Evolutionary conservation across 2,888 invertebrate species (phyloP).

Genomic region (Marasmarcha lunaedactyla): DNA sequence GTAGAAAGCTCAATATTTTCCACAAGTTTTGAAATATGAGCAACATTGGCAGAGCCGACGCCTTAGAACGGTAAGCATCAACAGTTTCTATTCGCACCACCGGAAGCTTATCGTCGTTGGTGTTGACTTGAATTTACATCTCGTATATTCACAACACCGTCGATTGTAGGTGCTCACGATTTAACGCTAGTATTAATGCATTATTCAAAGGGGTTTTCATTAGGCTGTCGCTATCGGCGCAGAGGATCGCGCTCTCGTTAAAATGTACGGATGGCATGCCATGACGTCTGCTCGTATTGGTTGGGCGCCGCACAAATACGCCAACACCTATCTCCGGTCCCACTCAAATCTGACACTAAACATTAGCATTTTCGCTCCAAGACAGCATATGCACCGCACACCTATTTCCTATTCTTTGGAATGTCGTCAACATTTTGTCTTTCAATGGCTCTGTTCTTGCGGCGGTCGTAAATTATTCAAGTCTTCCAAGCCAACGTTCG

Average conservation of each 20-base stretch:
- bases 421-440: slow-evolving; percentile 14
- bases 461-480: slow-evolving; percentile 19
- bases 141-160: slow-evolving; percentile 52
- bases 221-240: slow-evolving; percentile 60
- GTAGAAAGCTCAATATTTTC: slow-evolving; percentile 26
- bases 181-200: slow-evolving; percentile 69
- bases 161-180: slow-evolving; percentile 65
- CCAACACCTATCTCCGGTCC: slow-evolving; percentile 31
- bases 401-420: too few relatives aligned
- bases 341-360: slow-evolving; percentile 21
- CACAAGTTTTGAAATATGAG: slow-evolving; percentile 32
- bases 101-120: slow-evolving; percentile 52
- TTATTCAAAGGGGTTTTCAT: slow-evolving; percentile 69
- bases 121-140: slow-evolving; percentile 64
- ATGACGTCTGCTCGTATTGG: slow-evolving; percentile 60
- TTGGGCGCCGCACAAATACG: slow-evolving; percentile 30
- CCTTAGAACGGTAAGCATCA: slow-evolving; percentile 19
- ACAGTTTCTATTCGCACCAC: slow-evolving; percentile 10
- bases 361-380: slow-evolving; percentile 9
- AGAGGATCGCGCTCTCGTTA: slow-evolving; percentile 64
- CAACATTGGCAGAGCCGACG: slow-evolving; percentile 29
- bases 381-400: not conserved
- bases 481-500: slow-evolving; percentile 11
- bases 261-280: slow-evolving; percentile 59
- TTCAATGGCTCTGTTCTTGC: slow-evolving; percentile 12